phyloP scores from a whole-genome alignment of 2,888 invertebrate genomes.

The Parnassius glacialis region DNA sequence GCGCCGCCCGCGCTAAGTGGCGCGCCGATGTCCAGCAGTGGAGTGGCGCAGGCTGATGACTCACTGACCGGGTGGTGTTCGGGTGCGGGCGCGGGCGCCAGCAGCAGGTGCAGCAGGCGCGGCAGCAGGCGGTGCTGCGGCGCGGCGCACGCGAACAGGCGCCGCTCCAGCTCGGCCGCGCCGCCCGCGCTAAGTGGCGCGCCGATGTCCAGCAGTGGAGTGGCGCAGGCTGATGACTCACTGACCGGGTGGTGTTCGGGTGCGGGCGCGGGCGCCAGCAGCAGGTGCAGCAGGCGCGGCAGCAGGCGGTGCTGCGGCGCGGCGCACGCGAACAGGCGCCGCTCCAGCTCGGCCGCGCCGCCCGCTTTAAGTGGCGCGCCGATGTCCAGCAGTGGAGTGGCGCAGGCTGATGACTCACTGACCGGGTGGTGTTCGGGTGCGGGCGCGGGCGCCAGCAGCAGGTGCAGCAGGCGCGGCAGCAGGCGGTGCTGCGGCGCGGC shows the following conservation, averaged over 20 bases:
- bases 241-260: slow-evolving; percentile 27
- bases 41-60: neutral
- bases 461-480: slow-evolving; percentile 70
- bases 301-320: slow-evolving; percentile 73
- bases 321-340: slow-evolving; percentile 62
- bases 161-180: slow-evolving; percentile 64
- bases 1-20: slow-evolving; percentile 45
- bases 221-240: neutral
- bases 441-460: slow-evolving; percentile 46
- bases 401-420: neutral
- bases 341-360: slow-evolving; percentile 64
- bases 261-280: slow-evolving; percentile 39
- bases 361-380: slow-evolving; percentile 30
- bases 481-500: slow-evolving; percentile 71
- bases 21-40: neutral
- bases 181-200: slow-evolving; percentile 38
- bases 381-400: neutral
- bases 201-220: neutral
- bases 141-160: slow-evolving; percentile 65
- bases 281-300: slow-evolving; percentile 70
- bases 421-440: slow-evolving; percentile 27
- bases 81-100: slow-evolving; percentile 32
- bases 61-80: slow-evolving; percentile 24
- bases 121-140: slow-evolving; percentile 74
- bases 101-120: slow-evolving; percentile 67